A percentile compares a stretch with the other conserved stretches of the same genome.
phyloP scores from a whole-genome alignment of 2,113 vertebrate species.

The Cinclus mexicanus region DNA sequence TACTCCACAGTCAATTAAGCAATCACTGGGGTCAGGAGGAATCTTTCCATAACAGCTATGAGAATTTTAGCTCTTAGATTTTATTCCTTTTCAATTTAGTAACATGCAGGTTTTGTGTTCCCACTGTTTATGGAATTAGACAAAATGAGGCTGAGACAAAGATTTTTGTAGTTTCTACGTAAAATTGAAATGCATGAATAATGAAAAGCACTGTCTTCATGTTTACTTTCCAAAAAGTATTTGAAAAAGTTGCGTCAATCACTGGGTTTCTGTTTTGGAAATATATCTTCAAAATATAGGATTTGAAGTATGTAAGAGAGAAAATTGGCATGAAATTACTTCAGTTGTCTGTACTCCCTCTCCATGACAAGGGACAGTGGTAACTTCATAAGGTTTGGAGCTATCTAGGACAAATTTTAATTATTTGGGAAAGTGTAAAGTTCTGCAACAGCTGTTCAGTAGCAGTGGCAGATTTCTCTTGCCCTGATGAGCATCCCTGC shows the following conservation, averaged over 20 bases:
- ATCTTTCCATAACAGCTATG: background rate
- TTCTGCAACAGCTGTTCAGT: background rate
- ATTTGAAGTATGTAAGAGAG: background rate
- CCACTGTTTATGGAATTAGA: background rate
- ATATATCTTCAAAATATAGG: background rate
- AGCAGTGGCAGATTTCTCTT: background rate
- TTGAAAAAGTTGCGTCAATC: background rate
- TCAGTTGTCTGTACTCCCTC: background rate
- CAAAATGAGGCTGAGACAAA: background rate
- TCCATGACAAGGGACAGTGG: background rate
- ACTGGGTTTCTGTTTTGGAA: background rate
- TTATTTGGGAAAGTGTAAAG: background rate
- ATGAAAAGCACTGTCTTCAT: background rate
- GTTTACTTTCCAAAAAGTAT: background rate
- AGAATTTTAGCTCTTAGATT: background rate
- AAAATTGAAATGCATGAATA: background rate
- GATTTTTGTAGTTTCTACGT: background rate
- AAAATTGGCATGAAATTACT: background rate
- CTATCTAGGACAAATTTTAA: background rate
- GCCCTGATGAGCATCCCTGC: background rate
- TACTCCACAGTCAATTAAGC: conserved; percentile 32
- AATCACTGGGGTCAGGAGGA: background rate
- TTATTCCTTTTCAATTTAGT: background rate
- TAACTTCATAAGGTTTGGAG: background rate
- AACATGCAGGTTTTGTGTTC: background rate